Evolutionary conservation across 30 jellyfish, hydroid and myxozoan species (phyloP).

Genomic region (Chrysaora quinquecirrha): DNA sequence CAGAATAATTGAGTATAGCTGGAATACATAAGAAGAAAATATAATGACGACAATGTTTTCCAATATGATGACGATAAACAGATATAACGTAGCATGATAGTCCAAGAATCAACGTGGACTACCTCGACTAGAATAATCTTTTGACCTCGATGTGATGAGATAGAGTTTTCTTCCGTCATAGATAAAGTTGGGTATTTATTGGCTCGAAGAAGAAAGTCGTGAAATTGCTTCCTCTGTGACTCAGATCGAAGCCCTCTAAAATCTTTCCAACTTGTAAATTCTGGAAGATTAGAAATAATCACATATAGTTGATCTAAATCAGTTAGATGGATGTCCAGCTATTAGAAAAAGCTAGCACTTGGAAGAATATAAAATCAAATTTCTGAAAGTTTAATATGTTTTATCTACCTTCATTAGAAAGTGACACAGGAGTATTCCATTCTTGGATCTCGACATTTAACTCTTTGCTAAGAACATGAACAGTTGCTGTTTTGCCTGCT

Average conservation of each 20-base stretch:
- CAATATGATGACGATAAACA: too few relatives aligned
- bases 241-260: slow-evolving; percentile 41
- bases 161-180: slow-evolving; percentile 26
- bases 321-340: too few relatives aligned
- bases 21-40: too few relatives aligned
- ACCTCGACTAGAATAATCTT: slow-evolving; percentile 88
- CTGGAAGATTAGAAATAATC: slow-evolving; percentile 24
- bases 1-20: too few relatives aligned
- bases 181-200: slow-evolving; percentile 69
- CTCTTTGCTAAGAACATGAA: slow-evolving; percentile 65
- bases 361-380: too few relatives aligned
- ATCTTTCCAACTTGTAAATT: slow-evolving; percentile 52
- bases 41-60: too few relatives aligned
- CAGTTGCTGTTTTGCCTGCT: slow-evolving; percentile 89
- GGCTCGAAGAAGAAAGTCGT: slow-evolving; percentile 93
- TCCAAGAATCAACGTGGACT: too few relatives aligned
- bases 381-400: too few relatives aligned
- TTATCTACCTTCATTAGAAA: slow-evolving; percentile 44
- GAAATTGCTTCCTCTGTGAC: slow-evolving; percentile 89
- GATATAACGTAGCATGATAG: too few relatives aligned
- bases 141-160: slow-evolving; percentile 12
- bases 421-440: slow-evolving; percentile 87
- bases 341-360: too few relatives aligned
- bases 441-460: slow-evolving; percentile 67
- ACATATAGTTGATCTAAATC: too few relatives aligned